Evolutionary conservation across 2,888 invertebrate species (phyloP).

Genomic region (Patella pellucida): DNA sequence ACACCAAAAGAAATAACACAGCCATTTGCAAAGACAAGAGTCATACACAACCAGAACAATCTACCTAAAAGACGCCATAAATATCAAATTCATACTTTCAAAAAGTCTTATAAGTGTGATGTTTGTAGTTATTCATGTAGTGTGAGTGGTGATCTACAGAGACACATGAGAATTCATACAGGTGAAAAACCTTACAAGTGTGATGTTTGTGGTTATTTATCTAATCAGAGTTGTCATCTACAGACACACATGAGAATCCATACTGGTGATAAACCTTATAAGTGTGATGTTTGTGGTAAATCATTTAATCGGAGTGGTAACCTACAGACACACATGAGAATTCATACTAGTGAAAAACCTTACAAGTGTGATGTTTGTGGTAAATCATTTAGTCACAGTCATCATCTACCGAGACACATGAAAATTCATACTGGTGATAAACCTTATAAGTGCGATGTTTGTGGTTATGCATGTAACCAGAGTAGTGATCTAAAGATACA

Average conservation of each 20-base stretch:
- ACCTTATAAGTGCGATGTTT: neutral
- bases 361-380: constrained; percentile 1
- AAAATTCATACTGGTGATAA: constrained; percentile 3
- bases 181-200: too few species aligned
- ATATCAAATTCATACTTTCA: neutral
- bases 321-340: neutral
- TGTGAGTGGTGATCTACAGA: too few species aligned
- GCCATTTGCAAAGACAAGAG: too few species aligned
- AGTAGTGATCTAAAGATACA: neutral
- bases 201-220: too few species aligned
- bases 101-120: too few species aligned
- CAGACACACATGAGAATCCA: neutral
- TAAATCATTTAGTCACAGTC: neutral
- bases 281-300: constrained; percentile 2
- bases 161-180: too few species aligned
- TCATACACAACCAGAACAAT: too few species aligned
- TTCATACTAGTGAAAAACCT: neutral
- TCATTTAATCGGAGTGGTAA: neutral
- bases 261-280: neutral
- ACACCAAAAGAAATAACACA: too few species aligned
- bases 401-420: neutral
- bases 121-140: too few species aligned
- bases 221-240: neutral
- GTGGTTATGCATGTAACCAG: neutral
- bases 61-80: too few species aligned